Percentiles rank a stretch among this genome's conserved stretches.
These are phyloP conservation scores for Timema podura DNA, from an alignment of 2,888 invertebrate genomes.

Conservation along the genomic window DNA sequence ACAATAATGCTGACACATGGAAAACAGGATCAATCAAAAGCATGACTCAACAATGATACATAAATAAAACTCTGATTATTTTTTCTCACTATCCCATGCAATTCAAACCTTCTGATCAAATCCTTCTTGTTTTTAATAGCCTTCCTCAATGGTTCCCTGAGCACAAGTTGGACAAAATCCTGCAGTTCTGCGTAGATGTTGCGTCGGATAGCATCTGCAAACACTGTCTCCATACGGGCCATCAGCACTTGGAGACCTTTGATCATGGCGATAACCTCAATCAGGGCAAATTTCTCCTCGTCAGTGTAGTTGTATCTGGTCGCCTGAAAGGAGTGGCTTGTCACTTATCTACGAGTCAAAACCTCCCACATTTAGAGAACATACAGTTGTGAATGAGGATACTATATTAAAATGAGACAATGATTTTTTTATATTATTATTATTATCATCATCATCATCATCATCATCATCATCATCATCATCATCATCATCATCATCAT, in stretches of 20 bases:
- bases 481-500: neutral
- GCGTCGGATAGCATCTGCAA: conserved; percentile 82
- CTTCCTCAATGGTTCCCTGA: conserved; percentile 91
- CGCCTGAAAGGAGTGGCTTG: conserved; percentile 53
- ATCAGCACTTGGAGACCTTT: conserved; percentile 95
- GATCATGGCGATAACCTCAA: conserved; percentile 98
- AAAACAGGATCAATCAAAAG: neutral
- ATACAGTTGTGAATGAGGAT: too few relatives aligned
- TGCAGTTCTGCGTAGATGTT: conserved; percentile 96
- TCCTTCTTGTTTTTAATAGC: conserved; percentile 98
- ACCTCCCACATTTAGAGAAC: too few relatives aligned
- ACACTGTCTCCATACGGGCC: conserved; percentile 96
- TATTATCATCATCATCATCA: neutral
- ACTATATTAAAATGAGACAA: neutral
- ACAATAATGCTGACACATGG: conserved; percentile 74
- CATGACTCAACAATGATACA: neutral
- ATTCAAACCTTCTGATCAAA: conserved; percentile 68
- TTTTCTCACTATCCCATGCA: neutral
- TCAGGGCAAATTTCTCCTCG: conserved; percentile 95
- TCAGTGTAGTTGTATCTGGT: conserved; percentile 96
- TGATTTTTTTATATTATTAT: neutral
- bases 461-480: neutral
- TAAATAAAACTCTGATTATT: neutral
- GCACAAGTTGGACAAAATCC: conserved; percentile 85
- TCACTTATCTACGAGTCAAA: too few relatives aligned